Evolutionary conservation across 1,140 invertebrate genomes (phyloP), one percentile per base, ranked within the genome.

Genomic region (Anoplolepis gracilipes): DNA sequence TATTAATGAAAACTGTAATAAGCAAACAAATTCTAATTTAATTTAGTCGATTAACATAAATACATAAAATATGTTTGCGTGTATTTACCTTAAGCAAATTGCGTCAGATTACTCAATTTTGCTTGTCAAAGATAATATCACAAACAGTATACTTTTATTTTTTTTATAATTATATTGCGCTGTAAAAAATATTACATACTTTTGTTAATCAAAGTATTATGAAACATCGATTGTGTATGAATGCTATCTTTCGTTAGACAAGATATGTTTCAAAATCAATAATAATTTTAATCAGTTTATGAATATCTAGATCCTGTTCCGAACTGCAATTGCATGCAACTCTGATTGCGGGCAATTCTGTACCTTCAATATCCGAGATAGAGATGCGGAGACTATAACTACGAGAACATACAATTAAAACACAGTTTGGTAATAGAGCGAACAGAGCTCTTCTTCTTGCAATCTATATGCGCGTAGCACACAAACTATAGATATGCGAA

Each of bases 381-480:
- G 36, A 77, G 16, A 53, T 10, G 6, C 7, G 19, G 73, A 75
- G 72, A 76, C 19, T 62, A 39, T 61, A 76, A 57, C 33, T 64
- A 42, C 36, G 39, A 64, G 57, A 19, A 64, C 36, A 28, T 30
- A 76, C 57, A 77, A 77, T 77, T 77, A 77, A 77, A 76, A 77
- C 75, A 77, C 57, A 42, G 39, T 64, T 28, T 42, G 36, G 36
- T 77, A 77, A 77, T 77, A 36, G 57, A 30, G 25, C 75, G 57
- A 42, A 25, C 57, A 64, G 62, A 64, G 25, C 46, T 30, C 30
- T 33, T 64, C 28, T 53, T 39, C 61, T 65, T 13, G n/a, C 39
- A 28, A 42, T 57, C 70, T 61, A 39, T 39, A 16, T 39, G 72
- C 16, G 33, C 39, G 6, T 22, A n/a, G 19, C 25, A 42, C 11